Percentiles rank a stretch among this genome's conserved stretches.
Conservation (phyloP, 2,888 invertebrate species). For the Caenorhabditis afra region DNA sequence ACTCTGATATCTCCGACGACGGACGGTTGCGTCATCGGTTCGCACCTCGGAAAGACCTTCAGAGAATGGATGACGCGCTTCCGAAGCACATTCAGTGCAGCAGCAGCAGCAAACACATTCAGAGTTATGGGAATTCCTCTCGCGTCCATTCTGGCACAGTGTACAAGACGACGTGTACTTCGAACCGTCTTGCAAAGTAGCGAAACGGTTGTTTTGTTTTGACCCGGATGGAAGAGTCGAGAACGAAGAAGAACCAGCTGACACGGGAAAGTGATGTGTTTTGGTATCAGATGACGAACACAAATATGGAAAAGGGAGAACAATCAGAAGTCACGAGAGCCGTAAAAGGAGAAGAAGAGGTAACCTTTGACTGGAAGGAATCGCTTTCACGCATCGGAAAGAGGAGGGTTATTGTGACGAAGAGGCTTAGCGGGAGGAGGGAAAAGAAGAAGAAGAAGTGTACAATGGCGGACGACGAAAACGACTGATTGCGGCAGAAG, state of each 20-base stretch:
- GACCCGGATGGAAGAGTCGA: constrained; percentile 26
- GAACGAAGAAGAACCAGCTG: constrained; percentile 8
- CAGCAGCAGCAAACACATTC: constrained; percentile 27
- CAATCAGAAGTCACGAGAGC: constrained; percentile 30
- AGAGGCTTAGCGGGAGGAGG: constrained; percentile 11
- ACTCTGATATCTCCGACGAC: too few relatives aligned
- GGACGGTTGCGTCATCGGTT: background rate
- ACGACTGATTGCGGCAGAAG: constrained; percentile 42
- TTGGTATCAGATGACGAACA: constrained; percentile 13
- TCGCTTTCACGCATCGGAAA: constrained; percentile 3
- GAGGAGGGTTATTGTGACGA: constrained; percentile 4
- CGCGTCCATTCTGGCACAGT: background rate
- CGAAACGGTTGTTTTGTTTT: constrained; percentile 1
- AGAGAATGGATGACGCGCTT: constrained; percentile 10
- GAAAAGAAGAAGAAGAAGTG: constrained; percentile 11
- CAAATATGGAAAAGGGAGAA: constrained; percentile 24
- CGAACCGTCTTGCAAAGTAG: background rate
- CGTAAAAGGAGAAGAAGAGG: too few relatives aligned
- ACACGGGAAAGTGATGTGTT: constrained; percentile 12
- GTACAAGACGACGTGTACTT: constrained; percentile 2
- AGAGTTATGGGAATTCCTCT: constrained; percentile 35
- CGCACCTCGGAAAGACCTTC: background rate
- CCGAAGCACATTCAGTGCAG: constrained; percentile 14
- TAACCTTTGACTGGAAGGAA: constrained; percentile 4
- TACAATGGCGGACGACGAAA: constrained; percentile 36